Conservation (phyloP, 2,888 invertebrate species). For the Autographa gamma region DNA sequence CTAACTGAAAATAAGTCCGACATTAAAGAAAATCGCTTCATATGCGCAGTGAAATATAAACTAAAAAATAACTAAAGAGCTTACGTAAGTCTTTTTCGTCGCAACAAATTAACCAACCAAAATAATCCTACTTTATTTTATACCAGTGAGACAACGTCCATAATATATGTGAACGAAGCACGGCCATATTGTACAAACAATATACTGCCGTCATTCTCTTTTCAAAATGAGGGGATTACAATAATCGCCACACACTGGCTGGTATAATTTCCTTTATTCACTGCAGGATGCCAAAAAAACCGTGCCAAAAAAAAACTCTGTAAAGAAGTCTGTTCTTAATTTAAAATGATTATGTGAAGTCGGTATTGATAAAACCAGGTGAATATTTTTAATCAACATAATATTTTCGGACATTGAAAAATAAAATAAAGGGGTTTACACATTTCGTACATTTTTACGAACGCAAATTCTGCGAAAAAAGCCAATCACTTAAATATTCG, state of each 20-base stretch:
- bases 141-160: not conserved
- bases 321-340: not conserved
- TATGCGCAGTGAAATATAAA: too few relatives aligned
- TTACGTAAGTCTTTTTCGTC: too few relatives aligned
- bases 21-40: too few relatives aligned
- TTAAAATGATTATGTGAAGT: not conserved
- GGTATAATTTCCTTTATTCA: not conserved
- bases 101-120: too few relatives aligned
- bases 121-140: not conserved
- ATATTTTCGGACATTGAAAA: not conserved
- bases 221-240: not conserved
- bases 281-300: not conserved
- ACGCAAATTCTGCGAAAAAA: slow-evolving; percentile 7
- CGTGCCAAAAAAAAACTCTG: not conserved
- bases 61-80: too few relatives aligned
- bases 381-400: slow-evolving; percentile 4
- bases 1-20: too few relatives aligned
- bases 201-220: not conserved
- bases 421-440: slow-evolving; percentile 2
- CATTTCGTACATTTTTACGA: not conserved
- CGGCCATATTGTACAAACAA: not conserved
- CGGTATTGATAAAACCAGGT: not conserved
- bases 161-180: not conserved
- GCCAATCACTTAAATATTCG: slow-evolving; percentile 34
- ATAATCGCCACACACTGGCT: not conserved